These are phyloP conservation scores for Cyanoliseus patagonus DNA, from an alignment of 2,113 vertebrate genomes.

Conservation along the genomic window DNA sequence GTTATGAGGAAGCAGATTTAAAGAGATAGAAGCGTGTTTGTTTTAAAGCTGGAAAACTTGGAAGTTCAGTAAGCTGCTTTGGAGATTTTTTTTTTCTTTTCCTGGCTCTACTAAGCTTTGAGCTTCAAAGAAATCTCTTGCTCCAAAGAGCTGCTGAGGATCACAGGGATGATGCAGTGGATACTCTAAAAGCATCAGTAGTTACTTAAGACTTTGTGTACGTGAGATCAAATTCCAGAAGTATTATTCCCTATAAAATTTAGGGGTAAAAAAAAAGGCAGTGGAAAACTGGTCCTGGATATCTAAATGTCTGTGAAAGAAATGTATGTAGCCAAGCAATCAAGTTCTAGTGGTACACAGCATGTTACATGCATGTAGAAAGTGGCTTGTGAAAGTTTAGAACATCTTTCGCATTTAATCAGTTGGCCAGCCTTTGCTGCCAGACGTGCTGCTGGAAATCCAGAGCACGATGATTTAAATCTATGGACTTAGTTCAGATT, in stretches of 20 bases:
- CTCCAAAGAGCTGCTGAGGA: neutral
- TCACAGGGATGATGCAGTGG: neutral
- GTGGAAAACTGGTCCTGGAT: neutral
- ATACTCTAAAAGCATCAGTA: neutral
- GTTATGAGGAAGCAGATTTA: constrained; percentile 75
- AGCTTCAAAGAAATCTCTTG: neutral
- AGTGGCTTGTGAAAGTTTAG: neutral
- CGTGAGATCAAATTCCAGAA: neutral
- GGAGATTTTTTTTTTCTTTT: neutral
- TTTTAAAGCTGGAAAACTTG: constrained; percentile 38
- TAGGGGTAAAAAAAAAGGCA: neutral
- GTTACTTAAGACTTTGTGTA: neutral
- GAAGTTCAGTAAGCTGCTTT: constrained; percentile 7
- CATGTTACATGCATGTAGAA: accelerated
- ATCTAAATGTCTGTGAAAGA: neutral
- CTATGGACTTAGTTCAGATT: constrained; percentile 28
- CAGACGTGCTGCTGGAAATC: neutral
- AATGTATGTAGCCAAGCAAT: neutral
- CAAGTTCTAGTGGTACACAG: neutral
- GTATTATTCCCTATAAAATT: neutral
- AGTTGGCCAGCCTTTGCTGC: neutral
- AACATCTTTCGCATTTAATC: neutral
- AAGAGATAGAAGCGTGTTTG: constrained; percentile 72
- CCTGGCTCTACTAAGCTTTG: neutral
- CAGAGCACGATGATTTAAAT: neutral